Base-by-base conservation (phyloP, 1,140 invertebrate genomes). In the Drosophila saltans region DNA sequence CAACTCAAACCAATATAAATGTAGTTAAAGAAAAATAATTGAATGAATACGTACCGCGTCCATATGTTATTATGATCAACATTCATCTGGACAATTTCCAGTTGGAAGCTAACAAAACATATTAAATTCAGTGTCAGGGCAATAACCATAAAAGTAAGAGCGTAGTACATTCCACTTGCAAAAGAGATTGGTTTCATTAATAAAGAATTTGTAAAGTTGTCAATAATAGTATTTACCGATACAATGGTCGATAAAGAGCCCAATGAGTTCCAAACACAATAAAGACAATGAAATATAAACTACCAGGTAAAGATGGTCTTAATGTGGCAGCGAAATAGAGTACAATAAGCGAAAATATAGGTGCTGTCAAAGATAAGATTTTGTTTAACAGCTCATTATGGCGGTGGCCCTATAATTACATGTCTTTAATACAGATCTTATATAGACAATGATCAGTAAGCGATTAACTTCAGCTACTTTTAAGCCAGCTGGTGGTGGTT, bases 201-300 rank as follows among this genome's bases (percentile, higher is more conserved):
- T 10, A 26, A 16, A 36, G 36, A n/a, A 26, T 26, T 5, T 39
- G 10, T 3, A 16, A 11, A 40, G 5, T n/a, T 36, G 6, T 1
- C 33, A 36, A 36, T n/a, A 59, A 3, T 3, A 21, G 21, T 41
- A 67, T 30, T 45, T 74, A 92, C 91, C 77, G 93, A 45, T 93
- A 93, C 28, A 97, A 86, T 45, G 96, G 94, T 58, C 95, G 95
- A 82, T 96, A 96, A 78, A 96, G 95, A 1, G 97, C 95, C 97
- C 98, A 98, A 93, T 96, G 97, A 0, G 97, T 98, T 1, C 96
- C 96, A 1, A 96, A 94, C 21, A 94, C 94, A 70, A 99, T 73
- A 92, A 99, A 99, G 7, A 96, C 93, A 3, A 98, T 69, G 91
- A 98, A 98, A 92, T 98, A 98, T 21, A 98, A 93, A 3, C 95